Base-by-base conservation (phyloP, 2,797 vertebrate genomes). In the Sebastes minor region DNA sequence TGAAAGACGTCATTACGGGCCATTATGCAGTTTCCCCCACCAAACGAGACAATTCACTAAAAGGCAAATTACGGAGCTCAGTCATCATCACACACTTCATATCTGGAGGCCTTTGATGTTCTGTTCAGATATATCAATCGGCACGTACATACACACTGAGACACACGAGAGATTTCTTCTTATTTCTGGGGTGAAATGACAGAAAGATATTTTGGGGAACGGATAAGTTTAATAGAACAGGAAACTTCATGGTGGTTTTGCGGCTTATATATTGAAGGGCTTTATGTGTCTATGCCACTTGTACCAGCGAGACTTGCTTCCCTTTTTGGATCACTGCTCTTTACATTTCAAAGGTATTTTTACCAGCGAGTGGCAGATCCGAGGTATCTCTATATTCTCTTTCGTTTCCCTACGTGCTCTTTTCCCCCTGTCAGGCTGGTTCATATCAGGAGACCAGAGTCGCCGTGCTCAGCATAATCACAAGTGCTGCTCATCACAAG, bases 401-500 rank as follows among this genome's bases (percentile, higher is more conserved):
- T 57, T 49, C 33, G 69, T 78, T 70, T 53, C 59, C 22, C 65
- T 78, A 59, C 62, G 20, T 27, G 28, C 27, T 77, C 49, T 59
- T 79, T 78, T 25, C 64, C 25, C 78, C 68, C 33, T 80, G 78
- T 91, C 88, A 83, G 72, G 55, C 82, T 65, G 67, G 65, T 78
- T 94, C 80, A 92, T 75, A 71, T 86, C 84, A 85, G 83, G 8
- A 80, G 80, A 63, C 49, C 75, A 4, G 81, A 85, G 79, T 46
- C 38, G 4, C 78, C 12, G 2, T 8, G 72, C 87, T 93, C 90
- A 93, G 91, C 91, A 89, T 71, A 90, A 90, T 57, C 74, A 75
- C 71, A 64, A 86, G 55, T 57, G 77, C 82, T 49, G 70, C 90
- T 92, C 92, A 91, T 92, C 92, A 92, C 71, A 88, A 92, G 82